Evolutionary conservation across 2,797 vertebrate species (phyloP).

Genomic region (Rhinichthys osculus): DNA sequence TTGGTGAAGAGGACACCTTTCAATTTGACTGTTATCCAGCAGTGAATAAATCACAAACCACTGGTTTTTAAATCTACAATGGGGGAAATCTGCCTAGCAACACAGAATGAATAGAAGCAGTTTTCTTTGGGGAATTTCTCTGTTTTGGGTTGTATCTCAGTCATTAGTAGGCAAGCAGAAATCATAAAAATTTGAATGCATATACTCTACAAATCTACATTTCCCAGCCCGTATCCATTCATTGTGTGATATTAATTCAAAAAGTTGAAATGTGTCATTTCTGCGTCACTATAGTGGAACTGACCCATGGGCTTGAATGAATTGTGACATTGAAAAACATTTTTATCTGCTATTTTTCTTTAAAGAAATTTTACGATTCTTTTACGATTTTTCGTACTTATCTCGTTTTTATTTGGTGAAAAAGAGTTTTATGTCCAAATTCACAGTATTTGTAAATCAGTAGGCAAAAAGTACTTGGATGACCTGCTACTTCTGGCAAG

Average conservation of each 20-base stretch:
- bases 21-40: constrained; percentile 12
- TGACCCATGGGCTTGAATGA: not conserved
- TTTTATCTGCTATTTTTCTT: not conserved
- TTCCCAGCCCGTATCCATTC: not conserved
- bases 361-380: too few relatives aligned
- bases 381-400: not conserved
- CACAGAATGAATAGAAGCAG: not conserved
- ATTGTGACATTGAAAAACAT: not conserved
- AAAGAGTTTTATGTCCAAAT: not conserved
- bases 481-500: not conserved
- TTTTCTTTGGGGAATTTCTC: not conserved
- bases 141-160: too few relatives aligned
- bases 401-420: not conserved
- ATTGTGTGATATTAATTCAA: not conserved
- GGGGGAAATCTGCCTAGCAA: constrained; percentile 24
- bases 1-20: constrained; percentile 11
- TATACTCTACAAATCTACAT: not conserved
- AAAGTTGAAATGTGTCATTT: not conserved
- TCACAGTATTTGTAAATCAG: not conserved
- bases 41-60: not conserved
- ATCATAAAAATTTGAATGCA: not conserved
- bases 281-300: not conserved
- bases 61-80: not conserved
- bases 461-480: not conserved
- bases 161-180: not conserved